phyloP scores from a whole-genome alignment of 2,113 vertebrate genomes.

The Collichthys lucidus region DNA sequence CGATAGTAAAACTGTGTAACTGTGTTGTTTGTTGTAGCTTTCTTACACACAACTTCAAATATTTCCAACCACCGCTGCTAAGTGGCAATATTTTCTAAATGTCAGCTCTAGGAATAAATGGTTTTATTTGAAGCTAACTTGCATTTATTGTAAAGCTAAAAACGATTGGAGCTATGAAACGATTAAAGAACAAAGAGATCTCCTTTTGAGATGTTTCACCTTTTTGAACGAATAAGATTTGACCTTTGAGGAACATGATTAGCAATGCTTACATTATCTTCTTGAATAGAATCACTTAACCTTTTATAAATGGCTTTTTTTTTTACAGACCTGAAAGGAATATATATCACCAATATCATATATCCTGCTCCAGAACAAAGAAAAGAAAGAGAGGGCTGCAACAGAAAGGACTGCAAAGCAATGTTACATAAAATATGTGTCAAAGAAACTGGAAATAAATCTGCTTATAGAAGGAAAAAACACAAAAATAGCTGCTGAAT shows the following conservation, averaged over 20 bases:
- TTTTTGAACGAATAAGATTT: slow-evolving; percentile 2
- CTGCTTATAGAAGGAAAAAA: neutral
- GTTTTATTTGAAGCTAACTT: neutral
- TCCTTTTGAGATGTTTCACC: neutral
- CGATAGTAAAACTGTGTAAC: neutral
- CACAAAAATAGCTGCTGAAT: neutral
- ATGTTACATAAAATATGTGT: neutral
- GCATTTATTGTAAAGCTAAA: neutral
- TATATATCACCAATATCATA: neutral
- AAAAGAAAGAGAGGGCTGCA: neutral
- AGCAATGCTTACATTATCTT: slow-evolving; percentile 2
- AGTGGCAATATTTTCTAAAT: neutral
- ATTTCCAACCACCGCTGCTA: neutral
- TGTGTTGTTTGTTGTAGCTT: neutral
- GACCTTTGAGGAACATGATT: slow-evolving; percentile 11
- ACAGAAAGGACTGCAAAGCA: neutral
- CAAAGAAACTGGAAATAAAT: neutral
- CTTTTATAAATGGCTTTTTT: slow-evolving; percentile 14
- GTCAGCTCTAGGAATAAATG: neutral
- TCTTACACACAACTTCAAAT: neutral
- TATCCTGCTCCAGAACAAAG: neutral
- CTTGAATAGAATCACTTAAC: slow-evolving; percentile 1
- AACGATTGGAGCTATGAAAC: neutral
- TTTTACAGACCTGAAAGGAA: neutral
- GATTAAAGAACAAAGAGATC: neutral